phyloP scores from a whole-genome alignment of 2,888 invertebrate genomes.

The Orthosia gothica region DNA sequence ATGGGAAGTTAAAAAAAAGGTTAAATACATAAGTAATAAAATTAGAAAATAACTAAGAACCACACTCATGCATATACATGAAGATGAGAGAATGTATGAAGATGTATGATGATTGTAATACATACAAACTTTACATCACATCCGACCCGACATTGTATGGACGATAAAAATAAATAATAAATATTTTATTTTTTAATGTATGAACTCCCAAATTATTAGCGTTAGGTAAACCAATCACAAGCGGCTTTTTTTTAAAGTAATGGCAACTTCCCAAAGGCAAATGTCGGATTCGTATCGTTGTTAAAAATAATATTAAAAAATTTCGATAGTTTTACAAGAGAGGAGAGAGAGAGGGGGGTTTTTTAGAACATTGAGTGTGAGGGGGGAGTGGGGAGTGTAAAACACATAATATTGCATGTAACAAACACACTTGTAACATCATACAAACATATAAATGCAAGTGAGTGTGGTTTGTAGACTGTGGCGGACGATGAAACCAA shows the following conservation, averaged over 20 bases:
- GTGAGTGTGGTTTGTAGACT: slow-evolving; percentile 90
- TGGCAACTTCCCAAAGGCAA: slow-evolving; percentile 89
- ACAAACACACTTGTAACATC: slow-evolving; percentile 72
- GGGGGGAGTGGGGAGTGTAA: slow-evolving; percentile 58
- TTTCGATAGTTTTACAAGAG: slow-evolving; percentile 55
- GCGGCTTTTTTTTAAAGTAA: slow-evolving; percentile 81
- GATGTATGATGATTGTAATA: slow-evolving; percentile 73
- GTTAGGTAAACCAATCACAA: slow-evolving; percentile 91
- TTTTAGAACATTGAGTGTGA: slow-evolving; percentile 70
- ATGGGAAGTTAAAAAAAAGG: slow-evolving; percentile 68
- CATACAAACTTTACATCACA: slow-evolving; percentile 77
- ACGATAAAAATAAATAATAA: slow-evolving; percentile 60
- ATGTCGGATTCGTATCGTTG: slow-evolving; percentile 87
- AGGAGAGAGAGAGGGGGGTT: slow-evolving; percentile 13
- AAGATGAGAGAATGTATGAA: slow-evolving; percentile 73
- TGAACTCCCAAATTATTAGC: slow-evolving; percentile 80
- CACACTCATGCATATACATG: slow-evolving; percentile 91
- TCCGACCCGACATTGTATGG: slow-evolving; percentile 88
- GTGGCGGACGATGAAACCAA: slow-evolving; percentile 82
- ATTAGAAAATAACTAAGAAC: slow-evolving; percentile 80
- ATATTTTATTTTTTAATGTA: slow-evolving; percentile 45
- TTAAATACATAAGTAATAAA: slow-evolving; percentile 59
- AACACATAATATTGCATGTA: slow-evolving; percentile 64
- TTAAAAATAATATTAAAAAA: slow-evolving; percentile 59
- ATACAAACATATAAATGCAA: slow-evolving; percentile 87